Conservation (phyloP, 2,797 vertebrate species). For the Phaenicophaeus curvirostris region DNA sequence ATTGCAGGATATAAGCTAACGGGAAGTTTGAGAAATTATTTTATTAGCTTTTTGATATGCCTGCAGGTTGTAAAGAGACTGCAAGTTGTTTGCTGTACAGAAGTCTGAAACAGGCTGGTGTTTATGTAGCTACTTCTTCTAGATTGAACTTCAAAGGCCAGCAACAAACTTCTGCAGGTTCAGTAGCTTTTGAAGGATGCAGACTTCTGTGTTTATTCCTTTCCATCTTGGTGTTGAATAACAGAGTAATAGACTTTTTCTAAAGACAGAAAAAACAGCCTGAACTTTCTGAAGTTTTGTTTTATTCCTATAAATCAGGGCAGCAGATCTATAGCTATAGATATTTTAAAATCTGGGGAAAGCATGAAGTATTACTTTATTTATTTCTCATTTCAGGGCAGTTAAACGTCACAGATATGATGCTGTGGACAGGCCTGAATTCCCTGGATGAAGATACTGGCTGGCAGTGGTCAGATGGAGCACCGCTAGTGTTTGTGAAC, state of each 20-base stretch:
- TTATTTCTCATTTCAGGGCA: constrained; percentile 78
- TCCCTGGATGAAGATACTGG: constrained; percentile 82
- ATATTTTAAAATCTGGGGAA: not conserved
- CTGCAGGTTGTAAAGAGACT: not conserved
- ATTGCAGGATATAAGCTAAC: not conserved
- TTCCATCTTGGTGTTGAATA: not conserved
- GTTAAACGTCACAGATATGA: constrained; percentile 75
- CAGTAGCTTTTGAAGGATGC: not conserved
- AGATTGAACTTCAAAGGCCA: not conserved
- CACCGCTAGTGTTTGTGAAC: constrained; percentile 84
- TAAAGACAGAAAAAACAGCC: not conserved
- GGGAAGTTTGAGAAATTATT: not conserved
- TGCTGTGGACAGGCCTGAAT: constrained; percentile 92
- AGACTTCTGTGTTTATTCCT: not conserved
- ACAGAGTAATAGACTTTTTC: not conserved
- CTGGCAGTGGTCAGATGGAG: constrained; percentile 94
- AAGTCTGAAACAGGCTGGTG: not conserved
- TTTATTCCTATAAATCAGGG: not conserved
- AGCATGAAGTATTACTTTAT: not conserved
- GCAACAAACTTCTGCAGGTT: not conserved
- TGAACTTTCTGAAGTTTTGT: not conserved
- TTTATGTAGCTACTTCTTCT: not conserved
- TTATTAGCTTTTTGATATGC: not conserved
- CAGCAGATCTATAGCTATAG: not conserved
- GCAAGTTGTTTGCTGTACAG: not conserved